Conservation (phyloP, 1,140 invertebrate species). For the Cardiocondyla obscurior region DNA sequence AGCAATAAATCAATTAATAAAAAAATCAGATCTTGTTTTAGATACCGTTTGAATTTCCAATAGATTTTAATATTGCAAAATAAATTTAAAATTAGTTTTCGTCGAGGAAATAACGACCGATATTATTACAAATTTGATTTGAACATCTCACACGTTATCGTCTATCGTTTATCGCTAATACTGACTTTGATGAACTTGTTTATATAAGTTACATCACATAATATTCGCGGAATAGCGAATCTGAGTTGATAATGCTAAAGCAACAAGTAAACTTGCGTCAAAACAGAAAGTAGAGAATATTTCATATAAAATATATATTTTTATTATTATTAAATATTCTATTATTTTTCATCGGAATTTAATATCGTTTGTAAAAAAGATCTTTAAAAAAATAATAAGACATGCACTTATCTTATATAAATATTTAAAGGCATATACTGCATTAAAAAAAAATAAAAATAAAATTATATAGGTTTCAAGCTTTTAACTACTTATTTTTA, state of each 20-base stretch:
- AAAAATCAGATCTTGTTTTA: background rate
- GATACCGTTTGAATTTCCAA: no score
- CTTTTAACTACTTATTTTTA: constrained; percentile 36
- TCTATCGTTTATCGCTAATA: constrained; percentile 5
- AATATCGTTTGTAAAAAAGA: no score
- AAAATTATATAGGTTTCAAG: background rate
- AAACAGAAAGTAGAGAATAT: background rate
- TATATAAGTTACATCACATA: constrained; percentile 9
- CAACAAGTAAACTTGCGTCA: background rate
- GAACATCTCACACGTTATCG: background rate
- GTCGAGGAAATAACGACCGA: background rate
- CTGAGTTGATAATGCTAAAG: background rate
- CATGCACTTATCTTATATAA: no score
- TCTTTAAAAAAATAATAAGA: no score
- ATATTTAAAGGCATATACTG: no score
- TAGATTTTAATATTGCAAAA: no score
- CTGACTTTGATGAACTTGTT: constrained; percentile 15
- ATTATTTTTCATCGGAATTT: no score
- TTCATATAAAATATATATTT: background rate
- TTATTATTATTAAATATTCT: no score
- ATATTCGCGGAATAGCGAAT: background rate
- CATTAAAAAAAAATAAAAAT: no score
- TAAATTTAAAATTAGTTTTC: background rate
- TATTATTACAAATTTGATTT: background rate
- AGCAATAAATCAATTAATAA: background rate